phyloP scores from a whole-genome alignment of 2,113 vertebrate genomes.

The Hemiscyllium ocellatum region DNA sequence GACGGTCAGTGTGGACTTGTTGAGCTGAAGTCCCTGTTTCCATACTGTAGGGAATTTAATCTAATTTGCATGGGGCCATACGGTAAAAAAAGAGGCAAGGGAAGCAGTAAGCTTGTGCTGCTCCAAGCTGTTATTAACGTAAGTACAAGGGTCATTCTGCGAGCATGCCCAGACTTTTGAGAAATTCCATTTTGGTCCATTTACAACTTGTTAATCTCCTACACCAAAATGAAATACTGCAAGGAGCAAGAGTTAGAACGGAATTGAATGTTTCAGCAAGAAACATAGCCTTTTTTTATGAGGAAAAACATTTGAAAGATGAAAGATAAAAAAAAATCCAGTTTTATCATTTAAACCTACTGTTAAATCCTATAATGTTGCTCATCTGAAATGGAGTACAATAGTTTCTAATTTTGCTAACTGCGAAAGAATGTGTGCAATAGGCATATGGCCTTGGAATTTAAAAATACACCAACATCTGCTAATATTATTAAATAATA shows the following conservation, averaged over 20 bases:
- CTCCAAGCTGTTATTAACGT: neutral
- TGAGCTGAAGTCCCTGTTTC: too few species aligned
- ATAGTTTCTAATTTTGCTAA: neutral
- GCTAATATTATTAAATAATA: neutral
- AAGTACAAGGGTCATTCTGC: neutral
- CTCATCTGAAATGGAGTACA: neutral
- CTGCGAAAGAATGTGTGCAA: neutral
- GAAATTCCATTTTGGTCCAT: neutral
- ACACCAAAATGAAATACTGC: neutral
- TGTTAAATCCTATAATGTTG: neutral
- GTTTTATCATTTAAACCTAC: neutral
- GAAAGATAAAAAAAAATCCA: neutral
- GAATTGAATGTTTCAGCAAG: neutral
- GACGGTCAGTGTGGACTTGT: too few species aligned
- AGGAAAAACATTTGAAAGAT: neutral
- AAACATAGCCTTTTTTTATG: neutral
- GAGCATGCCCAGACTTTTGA: neutral
- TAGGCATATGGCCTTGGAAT: neutral
- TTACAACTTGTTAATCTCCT: neutral
- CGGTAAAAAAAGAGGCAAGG: neutral
- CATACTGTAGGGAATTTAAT: too few species aligned
- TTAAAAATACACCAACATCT: neutral
- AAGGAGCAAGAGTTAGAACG: neutral
- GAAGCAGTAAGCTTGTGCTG: neutral
- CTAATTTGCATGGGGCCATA: neutral